A percentile compares a stretch with the other conserved stretches of the same genome.
Evolutionary conservation across 1,140 invertebrate species (phyloP).

Genomic region (Mercenaria mercenaria): DNA sequence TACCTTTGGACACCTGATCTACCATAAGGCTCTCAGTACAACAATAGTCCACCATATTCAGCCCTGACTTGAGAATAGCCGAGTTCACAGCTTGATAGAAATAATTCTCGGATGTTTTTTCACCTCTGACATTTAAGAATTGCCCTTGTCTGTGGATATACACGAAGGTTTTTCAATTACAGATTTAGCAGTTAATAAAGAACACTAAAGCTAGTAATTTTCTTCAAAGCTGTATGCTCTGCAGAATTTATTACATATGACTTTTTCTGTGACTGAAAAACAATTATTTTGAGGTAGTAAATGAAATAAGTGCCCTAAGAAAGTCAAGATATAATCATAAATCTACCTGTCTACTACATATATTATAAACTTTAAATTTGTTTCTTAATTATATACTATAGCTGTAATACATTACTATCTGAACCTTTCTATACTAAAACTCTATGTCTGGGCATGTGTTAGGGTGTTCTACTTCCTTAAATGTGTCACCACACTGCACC

Average conservation of each 20-base stretch:
- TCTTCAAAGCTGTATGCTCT: background rate
- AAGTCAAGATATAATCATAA: too few species aligned
- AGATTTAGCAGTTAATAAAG: background rate
- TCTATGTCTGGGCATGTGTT: too few species aligned
- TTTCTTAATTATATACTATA: too few species aligned
- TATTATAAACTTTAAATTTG: too few species aligned
- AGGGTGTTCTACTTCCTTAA: too few species aligned
- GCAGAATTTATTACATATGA: background rate
- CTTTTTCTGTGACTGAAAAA: too few species aligned
- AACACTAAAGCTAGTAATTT: background rate
- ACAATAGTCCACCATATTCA: slow-evolving; percentile 82
- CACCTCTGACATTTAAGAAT: slow-evolving; percentile 85
- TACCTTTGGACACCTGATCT: slow-evolving; percentile 47
- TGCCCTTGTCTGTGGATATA: slow-evolving; percentile 85
- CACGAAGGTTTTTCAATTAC: slow-evolving; percentile 47
- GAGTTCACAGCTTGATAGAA: slow-evolving; percentile 81
- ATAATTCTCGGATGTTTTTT: slow-evolving; percentile 84
- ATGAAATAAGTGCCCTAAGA: too few species aligned
- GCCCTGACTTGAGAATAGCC: slow-evolving; percentile 65
- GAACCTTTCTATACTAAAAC: too few species aligned
- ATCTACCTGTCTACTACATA: too few species aligned
- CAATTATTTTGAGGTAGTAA: too few species aligned
- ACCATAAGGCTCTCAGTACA: slow-evolving; percentile 81
- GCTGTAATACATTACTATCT: too few species aligned
- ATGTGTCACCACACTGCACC: too few species aligned